Evolutionary conservation across 2,888 invertebrate species (phyloP).

Genomic region (Tenthredo mesomela): DNA sequence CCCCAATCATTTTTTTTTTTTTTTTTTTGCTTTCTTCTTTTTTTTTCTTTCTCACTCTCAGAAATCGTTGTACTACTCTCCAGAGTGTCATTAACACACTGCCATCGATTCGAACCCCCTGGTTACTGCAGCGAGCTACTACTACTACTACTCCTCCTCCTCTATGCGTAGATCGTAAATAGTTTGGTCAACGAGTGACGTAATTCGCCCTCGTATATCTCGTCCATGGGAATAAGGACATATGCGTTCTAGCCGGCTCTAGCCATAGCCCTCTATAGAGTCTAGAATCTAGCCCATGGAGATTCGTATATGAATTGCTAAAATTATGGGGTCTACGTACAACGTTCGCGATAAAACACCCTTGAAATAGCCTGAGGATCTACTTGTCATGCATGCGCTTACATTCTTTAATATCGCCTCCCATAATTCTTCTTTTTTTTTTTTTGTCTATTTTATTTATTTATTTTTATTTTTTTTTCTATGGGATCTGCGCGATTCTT

Average conservation of each 20-base stretch:
- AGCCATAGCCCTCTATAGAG: no score
- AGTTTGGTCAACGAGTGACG: constrained; percentile 48
- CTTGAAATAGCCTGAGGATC: background rate
- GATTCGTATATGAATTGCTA: constrained; percentile 27
- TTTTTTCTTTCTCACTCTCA: background rate
- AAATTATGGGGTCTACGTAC: constrained; percentile 4
- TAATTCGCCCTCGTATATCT: constrained; percentile 13
- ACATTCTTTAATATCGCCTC: constrained; percentile 4
- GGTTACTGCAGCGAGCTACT: no score
- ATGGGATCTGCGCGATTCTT: background rate
- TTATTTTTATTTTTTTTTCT: background rate
- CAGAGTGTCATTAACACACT: constrained; percentile 47
- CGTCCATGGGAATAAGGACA: constrained; percentile 15
- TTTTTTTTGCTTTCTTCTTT: background rate
- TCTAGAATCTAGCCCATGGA: background rate
- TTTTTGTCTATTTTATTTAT: background rate
- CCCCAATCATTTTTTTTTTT: background rate
- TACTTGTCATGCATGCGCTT: constrained; percentile 9
- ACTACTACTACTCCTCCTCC: no score
- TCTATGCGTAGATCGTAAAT: constrained; percentile 24
- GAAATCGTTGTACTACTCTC: constrained; percentile 4
- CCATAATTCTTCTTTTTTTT: no score
- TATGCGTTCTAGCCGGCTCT: background rate
- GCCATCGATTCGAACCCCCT: constrained; percentile 26
- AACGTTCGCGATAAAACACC: constrained; percentile 28